Evolutionary conservation across 2,797 vertebrate genomes (phyloP).

Genomic region (Ispidina lecontei): DNA sequence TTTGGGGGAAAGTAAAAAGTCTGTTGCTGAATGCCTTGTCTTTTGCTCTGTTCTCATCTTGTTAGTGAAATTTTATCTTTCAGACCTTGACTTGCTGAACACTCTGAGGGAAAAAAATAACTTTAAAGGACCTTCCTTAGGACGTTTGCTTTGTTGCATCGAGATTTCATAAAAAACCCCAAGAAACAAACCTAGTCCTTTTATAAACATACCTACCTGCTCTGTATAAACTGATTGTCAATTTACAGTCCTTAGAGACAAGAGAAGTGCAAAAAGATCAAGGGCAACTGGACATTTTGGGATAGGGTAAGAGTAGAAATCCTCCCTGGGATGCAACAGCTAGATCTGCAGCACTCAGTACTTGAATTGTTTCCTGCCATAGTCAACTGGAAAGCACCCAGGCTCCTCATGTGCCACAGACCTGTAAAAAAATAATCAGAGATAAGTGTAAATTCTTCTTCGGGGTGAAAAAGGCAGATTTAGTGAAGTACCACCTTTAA

Average conservation of each 20-base stretch:
- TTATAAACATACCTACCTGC: not conserved
- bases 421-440: not conserved
- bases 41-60: not conserved
- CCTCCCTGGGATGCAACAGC: rapidly evolving
- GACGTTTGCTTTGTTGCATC: not conserved
- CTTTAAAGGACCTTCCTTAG: not conserved
- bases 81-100: not conserved
- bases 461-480: not conserved
- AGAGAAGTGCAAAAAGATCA: not conserved
- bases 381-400: not conserved
- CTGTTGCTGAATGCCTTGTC: not conserved
- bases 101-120: not conserved
- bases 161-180: not conserved
- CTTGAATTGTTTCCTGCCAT: not conserved
- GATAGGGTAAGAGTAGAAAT: not conserved
- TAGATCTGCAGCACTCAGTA: not conserved
- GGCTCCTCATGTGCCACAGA: not conserved
- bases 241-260: not conserved
- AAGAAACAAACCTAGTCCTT: not conserved
- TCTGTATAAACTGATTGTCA: not conserved
- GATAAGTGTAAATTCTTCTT: not conserved
- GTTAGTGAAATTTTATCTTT: not conserved
- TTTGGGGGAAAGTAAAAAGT: not conserved
- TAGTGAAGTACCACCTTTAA: not conserved
- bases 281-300: not conserved